Evolutionary conservation across 2,888 invertebrate genomes (phyloP), one percentile per base, ranked within the genome.

Genomic region (Barypeithes pellucidus): DNA sequence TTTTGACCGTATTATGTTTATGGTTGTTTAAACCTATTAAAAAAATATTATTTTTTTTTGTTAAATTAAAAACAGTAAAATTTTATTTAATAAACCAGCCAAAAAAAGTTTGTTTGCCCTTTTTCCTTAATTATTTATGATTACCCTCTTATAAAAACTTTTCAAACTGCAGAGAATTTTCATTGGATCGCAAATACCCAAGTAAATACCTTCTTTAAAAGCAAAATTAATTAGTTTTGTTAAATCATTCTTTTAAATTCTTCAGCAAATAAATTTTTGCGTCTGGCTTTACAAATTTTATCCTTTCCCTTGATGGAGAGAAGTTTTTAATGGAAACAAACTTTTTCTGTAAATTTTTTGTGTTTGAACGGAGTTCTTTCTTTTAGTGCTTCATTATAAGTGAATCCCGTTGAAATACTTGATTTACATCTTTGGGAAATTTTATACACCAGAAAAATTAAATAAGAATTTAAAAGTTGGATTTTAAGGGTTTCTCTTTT

Each of bases 321-420:
- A 72, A 60, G 11, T 65, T 29, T 65, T 68, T 50, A 72, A 72
- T 66, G 71, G 54, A 72, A 66, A 59, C 71, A 72, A 72, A 72
- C 66, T 72, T 72, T 71, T 71, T 50, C 43, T 50, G 18, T 18
- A 29, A 68, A 54, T 70, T 63, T 54, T 61, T 59, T 47, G 54
- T 65, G 57, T 65, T 71, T 63, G 65, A 54, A 70, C 47, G 29
- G 59, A 60, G 68, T 68, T 50, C 57, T 67, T 59, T 47, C 47
- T 47, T 47, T 29, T 65, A 24, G 50, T 12, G 50, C 65, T 65
- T 65, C 65, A 65, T 65, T 65, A 50, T 65, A 65, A 65, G 65
- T 47, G 50, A 65, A 65, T 65, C 65, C 39, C 50, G 65, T 50
- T 52, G 50, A 65, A 65, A 65, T 47, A 52, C 50, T 52, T 50